Base-by-base conservation (phyloP, 1,140 invertebrate species). In the Mizuhopecten yessoensis region DNA sequence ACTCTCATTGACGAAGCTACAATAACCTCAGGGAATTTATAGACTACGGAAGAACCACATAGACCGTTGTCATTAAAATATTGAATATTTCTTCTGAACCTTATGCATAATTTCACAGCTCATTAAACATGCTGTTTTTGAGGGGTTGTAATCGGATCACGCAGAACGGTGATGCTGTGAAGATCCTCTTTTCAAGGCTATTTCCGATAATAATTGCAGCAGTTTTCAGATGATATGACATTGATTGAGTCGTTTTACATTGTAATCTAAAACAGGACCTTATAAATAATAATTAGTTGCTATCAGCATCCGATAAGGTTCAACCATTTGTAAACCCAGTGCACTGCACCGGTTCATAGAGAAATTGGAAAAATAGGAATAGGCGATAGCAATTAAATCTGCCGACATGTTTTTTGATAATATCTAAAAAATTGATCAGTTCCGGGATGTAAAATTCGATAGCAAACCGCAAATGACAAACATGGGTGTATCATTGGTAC, bases 41-140 rank as follows among this genome's bases (percentile, higher is more conserved):
- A 75, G 23, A 17, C 9, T 29, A 75, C 57, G 9, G 17, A 75
- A 29, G 20, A 75, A 75, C 23, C 57, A 0, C 29, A 75, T 75
- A 23, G 57, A n/a, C 57, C n/a, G n/a, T 75, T n/a, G 23, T 75
- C 57, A 75, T 75, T 75, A 29, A 75, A 7, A 75, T 75, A 29
- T 29, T 75, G 57, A 75, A 75, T 75, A 29, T 75, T 75, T 75
- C n/a, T 75, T 29, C 13, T 29, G 29, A n/a, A 75, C n/a, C 57
- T 75, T 75, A 75, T 75, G 57, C 57, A 75, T 75, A 75, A 75
- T 75, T 75, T 75, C 57, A 75, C 57, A 75, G 57, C 57, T 29
- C 57, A n/a, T 75, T 75, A 29, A 75, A n/a, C n/a, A 9, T n/a
- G 1, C 57, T 75, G n/a, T 75, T n/a, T 49, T 17, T n/a, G 57